Evolutionary conservation across 2,797 vertebrate species (phyloP), one percentile per base, ranked within the genome.

Genomic region (Nasua narica): DNA sequence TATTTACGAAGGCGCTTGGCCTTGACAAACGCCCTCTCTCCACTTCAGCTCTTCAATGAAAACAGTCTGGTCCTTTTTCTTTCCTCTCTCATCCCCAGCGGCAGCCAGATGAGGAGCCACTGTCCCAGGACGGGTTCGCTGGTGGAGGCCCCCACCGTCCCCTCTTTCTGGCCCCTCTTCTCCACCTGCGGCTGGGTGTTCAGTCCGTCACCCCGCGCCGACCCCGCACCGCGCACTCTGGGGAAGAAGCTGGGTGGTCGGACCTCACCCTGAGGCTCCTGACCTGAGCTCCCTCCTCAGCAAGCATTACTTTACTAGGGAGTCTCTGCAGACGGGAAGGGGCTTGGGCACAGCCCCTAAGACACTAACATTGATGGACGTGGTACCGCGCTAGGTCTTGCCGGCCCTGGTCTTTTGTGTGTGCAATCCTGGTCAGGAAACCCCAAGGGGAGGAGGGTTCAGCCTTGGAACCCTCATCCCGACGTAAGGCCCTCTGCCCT

Each of bases 151-250:
- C 48, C 46, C 13, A 50, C 54, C 27, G 9, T 46, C 10, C 46
- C 29, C 2, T 85, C 35, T 56, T 65, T 58, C 90, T 21, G 27
- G 76, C 43, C 60, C 21, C 27, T 14, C 32, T 46, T 83, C 21
- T 77, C 69, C 1, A 46, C n/a, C 14, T 16, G 58, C 15, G 82
- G 32, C 67, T 18, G 43, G 35, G 18, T 8, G 14, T 69, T 11
- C 1, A 8, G 46, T n/a, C 27, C 32, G 78, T 50, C 10, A 27
- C 21, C 43, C 78, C 56, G 7, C 0, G 3, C 19, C 15, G 32
- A 23, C 2, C 29, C 27, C 7, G 1, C 0, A 40, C 46, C 40
- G 8, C 0, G 4, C 56, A 43, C 35, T 9, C 70, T 46, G 23
- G 83, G 35, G 58, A 77, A 37, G 77, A n/a, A 46, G 76, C 40